Conservation (phyloP, 1,140 invertebrate species). For the Drosophila orosa region DNA sequence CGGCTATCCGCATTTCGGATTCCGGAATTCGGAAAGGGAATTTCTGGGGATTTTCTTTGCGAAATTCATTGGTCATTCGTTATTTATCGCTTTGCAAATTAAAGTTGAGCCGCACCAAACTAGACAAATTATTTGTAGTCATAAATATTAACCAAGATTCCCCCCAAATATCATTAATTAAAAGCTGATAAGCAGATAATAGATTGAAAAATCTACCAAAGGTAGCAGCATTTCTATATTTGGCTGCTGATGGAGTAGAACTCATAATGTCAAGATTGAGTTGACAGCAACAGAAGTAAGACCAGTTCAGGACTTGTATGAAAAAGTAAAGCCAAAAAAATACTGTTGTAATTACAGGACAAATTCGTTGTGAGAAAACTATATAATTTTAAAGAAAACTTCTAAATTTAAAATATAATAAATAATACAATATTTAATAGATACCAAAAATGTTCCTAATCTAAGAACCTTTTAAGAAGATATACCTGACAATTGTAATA, state of each 20-base stretch:
- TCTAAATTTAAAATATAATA: no score
- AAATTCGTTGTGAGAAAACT: not conserved
- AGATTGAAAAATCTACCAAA: slow-evolving; percentile 59
- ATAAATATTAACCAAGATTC: slow-evolving; percentile 66
- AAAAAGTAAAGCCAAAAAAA: slow-evolving; percentile 18
- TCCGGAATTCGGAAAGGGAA: slow-evolving; percentile 51
- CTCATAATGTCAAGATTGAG: slow-evolving; percentile 45
- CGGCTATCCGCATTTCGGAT: slow-evolving; percentile 14
- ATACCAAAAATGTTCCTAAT: not conserved
- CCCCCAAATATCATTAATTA: slow-evolving; percentile 49
- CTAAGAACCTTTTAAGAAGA: not conserved
- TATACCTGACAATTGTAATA: rapidly evolving
- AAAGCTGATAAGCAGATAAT: slow-evolving; percentile 33
- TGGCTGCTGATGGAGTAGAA: slow-evolving; percentile 38
- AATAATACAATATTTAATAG: not conserved
- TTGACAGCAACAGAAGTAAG: slow-evolving; percentile 32
- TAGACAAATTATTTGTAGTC: slow-evolving; percentile 68
- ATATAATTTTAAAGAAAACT: not conserved
- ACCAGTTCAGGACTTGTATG: slow-evolving; percentile 10
- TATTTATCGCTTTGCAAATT: slow-evolving; percentile 81
- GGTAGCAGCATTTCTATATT: slow-evolving; percentile 16
- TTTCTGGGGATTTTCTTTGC: slow-evolving; percentile 14
- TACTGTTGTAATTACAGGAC: not conserved
- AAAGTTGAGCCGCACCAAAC: slow-evolving; percentile 67
- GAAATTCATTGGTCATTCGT: slow-evolving; percentile 40